These are phyloP conservation scores for Synanthedon formicaeformis DNA, from an alignment of 2,888 invertebrate genomes.

Conservation along the genomic window DNA sequence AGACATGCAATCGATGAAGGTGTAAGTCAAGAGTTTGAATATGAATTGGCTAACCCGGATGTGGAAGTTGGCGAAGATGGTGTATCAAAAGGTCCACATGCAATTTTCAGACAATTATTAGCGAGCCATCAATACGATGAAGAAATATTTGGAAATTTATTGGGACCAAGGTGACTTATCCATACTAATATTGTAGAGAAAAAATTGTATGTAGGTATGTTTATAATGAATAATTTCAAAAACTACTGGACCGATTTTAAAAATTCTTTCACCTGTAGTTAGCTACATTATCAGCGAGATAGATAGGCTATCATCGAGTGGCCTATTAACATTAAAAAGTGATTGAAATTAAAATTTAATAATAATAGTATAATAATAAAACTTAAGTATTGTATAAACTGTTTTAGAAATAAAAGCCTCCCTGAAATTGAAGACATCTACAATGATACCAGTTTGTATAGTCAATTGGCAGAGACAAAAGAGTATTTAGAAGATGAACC, in stretches of 20 bases:
- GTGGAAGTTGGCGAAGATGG: constrained; percentile 11
- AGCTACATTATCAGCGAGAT: too few species aligned
- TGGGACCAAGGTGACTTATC: constrained; percentile 52
- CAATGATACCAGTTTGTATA: constrained; percentile 36
- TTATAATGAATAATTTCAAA: too few species aligned
- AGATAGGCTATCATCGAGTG: too few species aligned
- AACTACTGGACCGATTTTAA: too few species aligned
- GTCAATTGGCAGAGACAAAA: constrained; percentile 33
- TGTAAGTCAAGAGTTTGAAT: constrained; percentile 49
- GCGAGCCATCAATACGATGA: constrained; percentile 50
- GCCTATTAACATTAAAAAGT: too few species aligned
- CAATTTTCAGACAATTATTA: constrained; percentile 53
- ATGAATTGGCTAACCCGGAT: constrained; percentile 14
- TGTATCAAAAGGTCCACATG: constrained; percentile 50
- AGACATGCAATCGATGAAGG: constrained; percentile 63
- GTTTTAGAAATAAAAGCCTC: constrained; percentile 35
- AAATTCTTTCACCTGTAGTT: too few species aligned
- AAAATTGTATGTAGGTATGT: too few species aligned
- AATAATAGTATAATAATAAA: background rate
- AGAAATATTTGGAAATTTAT: constrained; percentile 47
- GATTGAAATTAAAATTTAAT: background rate
- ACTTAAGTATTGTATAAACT: background rate
- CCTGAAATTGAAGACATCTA: constrained; percentile 50
- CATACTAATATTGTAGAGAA: background rate
- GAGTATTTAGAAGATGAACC: constrained; percentile 15